These are phyloP conservation scores for Nematostella vectensis DNA, from an alignment of 92 coral and sea anemone species.

Conservation along the genomic window DNA sequence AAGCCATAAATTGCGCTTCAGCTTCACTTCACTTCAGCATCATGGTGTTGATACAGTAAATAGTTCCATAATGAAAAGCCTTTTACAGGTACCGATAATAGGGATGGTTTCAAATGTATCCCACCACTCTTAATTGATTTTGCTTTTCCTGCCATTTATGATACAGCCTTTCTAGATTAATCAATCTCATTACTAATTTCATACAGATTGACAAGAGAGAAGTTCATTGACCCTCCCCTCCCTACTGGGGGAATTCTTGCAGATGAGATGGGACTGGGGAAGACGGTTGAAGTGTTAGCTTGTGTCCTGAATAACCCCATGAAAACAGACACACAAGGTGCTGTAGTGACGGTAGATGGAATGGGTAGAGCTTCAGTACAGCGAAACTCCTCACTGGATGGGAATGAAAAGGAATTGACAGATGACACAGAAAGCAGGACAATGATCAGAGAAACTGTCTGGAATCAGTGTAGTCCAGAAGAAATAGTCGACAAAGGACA, in stretches of 20 bases:
- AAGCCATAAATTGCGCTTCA: no score
- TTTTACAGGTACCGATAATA: not conserved
- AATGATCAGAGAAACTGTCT: no score
- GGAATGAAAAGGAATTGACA: not conserved
- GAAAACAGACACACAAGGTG: constrained; percentile 9
- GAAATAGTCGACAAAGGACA: no score
- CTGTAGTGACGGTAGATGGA: not conserved
- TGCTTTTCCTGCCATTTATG: no score
- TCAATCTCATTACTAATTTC: no score
- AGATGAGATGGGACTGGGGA: constrained; percentile 99
- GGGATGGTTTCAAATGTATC: not conserved
- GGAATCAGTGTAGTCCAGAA: no score
- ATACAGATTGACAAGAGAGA: constrained; percentile 45
- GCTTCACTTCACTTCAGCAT: no score
- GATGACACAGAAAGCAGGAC: no score
- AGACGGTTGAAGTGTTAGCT: constrained; percentile 91
- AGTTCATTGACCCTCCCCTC: constrained; percentile 30
- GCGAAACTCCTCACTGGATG: not conserved
- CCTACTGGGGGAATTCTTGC: constrained; percentile 93
- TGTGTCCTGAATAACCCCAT: constrained; percentile 62
- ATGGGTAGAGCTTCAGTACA: not conserved
- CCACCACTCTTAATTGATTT: not conserved
- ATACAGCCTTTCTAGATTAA: no score
- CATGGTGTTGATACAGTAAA: no score
- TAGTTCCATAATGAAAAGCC: not conserved